Evolutionary conservation across 2,113 vertebrate genomes (phyloP).

Genomic region (Gallinago paraguaiae): DNA sequence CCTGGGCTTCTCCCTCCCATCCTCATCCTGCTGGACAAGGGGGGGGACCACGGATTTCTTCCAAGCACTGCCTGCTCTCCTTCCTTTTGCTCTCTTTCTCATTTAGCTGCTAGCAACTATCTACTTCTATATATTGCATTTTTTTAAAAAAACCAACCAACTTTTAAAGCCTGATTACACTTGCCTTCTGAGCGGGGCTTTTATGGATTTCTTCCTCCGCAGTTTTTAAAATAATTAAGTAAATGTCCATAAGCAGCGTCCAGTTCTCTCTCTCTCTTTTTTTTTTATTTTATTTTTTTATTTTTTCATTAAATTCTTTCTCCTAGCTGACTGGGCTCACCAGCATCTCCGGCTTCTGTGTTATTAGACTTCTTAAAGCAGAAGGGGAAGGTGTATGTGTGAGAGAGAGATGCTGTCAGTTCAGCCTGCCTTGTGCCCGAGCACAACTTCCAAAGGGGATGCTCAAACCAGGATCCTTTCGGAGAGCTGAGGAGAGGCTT

Average conservation of each 20-base stretch:
- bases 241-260: not conserved
- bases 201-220: not conserved
- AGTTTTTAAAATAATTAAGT: not conserved
- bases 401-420: not conserved
- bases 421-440: rapidly evolving
- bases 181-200: not conserved
- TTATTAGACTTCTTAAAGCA: not conserved
- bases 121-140: rapidly evolving
- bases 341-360: rapidly evolving
- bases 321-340: not conserved
- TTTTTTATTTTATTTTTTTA: no score
- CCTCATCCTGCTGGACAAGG: not conserved
- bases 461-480: not conserved
- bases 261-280: not conserved
- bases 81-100: not conserved
- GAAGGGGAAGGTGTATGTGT: not conserved
- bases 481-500: not conserved
- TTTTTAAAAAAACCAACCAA: not conserved
- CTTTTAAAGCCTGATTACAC: not conserved
- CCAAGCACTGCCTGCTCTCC: not conserved
- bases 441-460: rapidly evolving
- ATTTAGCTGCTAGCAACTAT: not conserved
- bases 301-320: no score
- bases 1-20: not conserved
- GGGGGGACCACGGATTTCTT: rapidly evolving